Base-by-base conservation (phyloP, 2,113 vertebrate species). In the Ibidorhyncha struthersii region DNA sequence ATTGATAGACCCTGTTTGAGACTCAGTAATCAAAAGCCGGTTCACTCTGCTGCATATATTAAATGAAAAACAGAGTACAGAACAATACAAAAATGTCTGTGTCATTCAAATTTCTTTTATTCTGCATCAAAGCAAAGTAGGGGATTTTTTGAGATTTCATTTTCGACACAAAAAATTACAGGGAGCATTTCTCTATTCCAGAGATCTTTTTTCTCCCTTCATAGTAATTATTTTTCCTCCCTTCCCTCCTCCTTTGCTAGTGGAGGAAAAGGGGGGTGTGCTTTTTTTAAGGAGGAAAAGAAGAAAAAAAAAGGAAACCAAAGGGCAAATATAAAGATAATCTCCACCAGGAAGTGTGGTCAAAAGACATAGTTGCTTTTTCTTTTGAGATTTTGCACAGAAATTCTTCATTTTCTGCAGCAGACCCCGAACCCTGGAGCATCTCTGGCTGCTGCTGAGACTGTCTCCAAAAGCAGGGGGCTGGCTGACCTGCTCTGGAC, bases 51-150 rank as follows among this genome's bases (percentile, higher is more conserved):
- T 80, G 66, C 25, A 21, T 78, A 72, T 86, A 87, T 67, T 2
- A 26, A 52, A 19, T 26, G 30, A 59, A 82, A 90, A 82, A n/a
- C 17, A 8, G 41, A 82, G 49, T 65, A 29, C 8, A 76, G 85
- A 88, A 86, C 56, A 85, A 69, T 30, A 93, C 9, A 30, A 70
- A 90, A 80, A 45, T 40, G 19, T 77, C 49, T 8, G 61, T 73
- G 59, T 69, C 82, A 79, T 56, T 95, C 88, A 88, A 27, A 63
- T 49, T 67, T 76, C 84, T 94, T 96, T 90, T 66, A 65, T 88
- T 92, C 82, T 36, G 36, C 66, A 71, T 72, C 85, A 95, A 88
- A 96, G 82, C 66, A 19, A 96, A 82, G 74, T 49, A 92, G 71
- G 58, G 43, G 91, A 92, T 62, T 95, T 95, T 50, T 58, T 3